Conservation (phyloP, 2,797 vertebrate species). For the Muscicapa comitata region DNA sequence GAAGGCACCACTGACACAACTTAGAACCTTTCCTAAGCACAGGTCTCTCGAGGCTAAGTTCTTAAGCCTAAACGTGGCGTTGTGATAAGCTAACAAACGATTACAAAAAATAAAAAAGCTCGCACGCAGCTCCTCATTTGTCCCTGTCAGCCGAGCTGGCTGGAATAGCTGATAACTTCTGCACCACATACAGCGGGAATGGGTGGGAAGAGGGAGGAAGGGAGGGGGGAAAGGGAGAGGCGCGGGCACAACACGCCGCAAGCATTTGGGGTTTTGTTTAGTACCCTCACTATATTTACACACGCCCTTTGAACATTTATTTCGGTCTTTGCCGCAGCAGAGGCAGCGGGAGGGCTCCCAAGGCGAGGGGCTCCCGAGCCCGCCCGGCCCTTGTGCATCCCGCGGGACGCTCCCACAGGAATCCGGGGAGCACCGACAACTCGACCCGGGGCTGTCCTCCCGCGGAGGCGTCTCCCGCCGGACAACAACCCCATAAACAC, state of each 20-base stretch:
- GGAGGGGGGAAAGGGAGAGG: fast-evolving
- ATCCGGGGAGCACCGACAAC: background rate
- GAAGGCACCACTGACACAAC: too few relatives aligned
- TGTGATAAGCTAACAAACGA: fast-evolving
- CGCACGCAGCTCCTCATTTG: background rate
- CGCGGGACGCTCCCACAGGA: background rate
- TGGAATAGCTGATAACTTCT: fast-evolving
- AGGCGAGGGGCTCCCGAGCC: background rate
- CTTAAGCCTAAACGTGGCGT: background rate
- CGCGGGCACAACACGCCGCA: background rate
- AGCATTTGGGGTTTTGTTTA: background rate
- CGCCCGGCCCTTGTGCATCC: fast-evolving
- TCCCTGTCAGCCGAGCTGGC: fast-evolving
- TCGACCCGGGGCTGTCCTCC: background rate
- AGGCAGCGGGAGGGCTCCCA: background rate
- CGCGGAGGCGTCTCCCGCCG: background rate
- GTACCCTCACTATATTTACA: too few relatives aligned
- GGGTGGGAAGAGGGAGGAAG: background rate
- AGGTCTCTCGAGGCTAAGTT: background rate
- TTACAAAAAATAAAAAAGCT: background rate
- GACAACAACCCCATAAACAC: background rate
- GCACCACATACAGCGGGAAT: background rate
- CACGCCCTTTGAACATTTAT: fast-evolving
- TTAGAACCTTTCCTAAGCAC: fast-evolving
- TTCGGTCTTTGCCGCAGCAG: background rate